phyloP scores from a whole-genome alignment of 2,113 vertebrate species.

The Corvus cornix region DNA sequence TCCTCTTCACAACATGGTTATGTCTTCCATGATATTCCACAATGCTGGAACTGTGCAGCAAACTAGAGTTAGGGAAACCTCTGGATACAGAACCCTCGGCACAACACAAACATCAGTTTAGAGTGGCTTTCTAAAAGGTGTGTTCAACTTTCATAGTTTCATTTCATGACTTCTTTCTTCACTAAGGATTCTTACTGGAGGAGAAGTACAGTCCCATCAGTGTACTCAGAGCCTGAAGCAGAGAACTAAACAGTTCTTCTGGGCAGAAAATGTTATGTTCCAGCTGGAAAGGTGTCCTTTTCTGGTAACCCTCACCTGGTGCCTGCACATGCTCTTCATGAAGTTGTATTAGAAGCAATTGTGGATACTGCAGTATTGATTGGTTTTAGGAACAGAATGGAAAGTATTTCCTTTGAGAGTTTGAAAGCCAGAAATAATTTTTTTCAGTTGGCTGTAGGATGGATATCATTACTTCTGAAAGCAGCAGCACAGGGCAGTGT shows the following conservation, averaged over 20 bases:
- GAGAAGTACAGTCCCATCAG: not conserved
- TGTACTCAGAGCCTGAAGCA: not conserved
- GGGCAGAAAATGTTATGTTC: not conserved
- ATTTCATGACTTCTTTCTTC: not conserved
- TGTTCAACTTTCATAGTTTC: not conserved
- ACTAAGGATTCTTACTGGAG: not conserved
- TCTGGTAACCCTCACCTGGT: not conserved
- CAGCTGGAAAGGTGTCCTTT: not conserved
- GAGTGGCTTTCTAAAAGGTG: not conserved
- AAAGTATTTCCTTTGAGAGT: not conserved
- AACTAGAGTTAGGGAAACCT: not conserved
- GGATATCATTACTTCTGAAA: not conserved
- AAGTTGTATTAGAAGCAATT: not conserved
- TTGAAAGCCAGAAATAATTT: not conserved
- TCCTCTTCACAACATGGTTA: not conserved
- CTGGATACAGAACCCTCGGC: not conserved
- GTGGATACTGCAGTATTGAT: not conserved
- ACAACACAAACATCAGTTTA: not conserved
- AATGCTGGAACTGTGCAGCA: not conserved
- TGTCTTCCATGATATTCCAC: not conserved
- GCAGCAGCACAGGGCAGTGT: not conserved
- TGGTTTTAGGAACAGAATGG: not conserved
- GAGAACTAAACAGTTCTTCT: not conserved
- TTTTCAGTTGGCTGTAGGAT: not conserved
- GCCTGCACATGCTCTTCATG: not conserved